Evolutionary conservation across 1,140 invertebrate species (phyloP).

Genomic region (Heliconius nattereri): DNA sequence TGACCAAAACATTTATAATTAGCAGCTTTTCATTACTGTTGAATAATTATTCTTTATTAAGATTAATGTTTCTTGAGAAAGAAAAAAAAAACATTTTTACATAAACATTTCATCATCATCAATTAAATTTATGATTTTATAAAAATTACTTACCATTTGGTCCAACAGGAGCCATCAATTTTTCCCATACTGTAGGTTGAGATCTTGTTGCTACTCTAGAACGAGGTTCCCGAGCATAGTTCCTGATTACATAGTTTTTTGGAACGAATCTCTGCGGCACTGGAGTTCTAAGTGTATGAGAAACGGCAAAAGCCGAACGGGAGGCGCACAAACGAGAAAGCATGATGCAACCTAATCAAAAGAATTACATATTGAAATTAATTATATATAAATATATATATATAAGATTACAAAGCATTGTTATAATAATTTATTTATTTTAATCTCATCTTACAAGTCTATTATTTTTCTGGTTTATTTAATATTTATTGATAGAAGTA

Average conservation of each 20-base stretch:
- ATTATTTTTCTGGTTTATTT: not conserved
- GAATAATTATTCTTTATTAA: not conserved
- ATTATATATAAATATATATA: too few relatives aligned
- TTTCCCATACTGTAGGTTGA: constrained; percentile 71
- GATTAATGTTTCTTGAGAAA: too few relatives aligned
- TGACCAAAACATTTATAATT: too few relatives aligned
- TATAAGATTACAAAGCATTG: not conserved
- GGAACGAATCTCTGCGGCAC: constrained; percentile 69
- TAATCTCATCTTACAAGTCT: not conserved
- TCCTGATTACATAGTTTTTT: constrained; percentile 71
- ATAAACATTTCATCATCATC: too few relatives aligned
- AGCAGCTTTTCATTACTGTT: not conserved
- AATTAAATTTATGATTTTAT: too few relatives aligned
- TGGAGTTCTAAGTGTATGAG: constrained; percentile 64
- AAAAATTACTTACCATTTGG: constrained; percentile 65
- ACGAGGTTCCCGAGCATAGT: constrained; percentile 73
- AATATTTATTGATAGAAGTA: not conserved
- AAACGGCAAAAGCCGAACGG: constrained; percentile 60
- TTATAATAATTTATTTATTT: not conserved
- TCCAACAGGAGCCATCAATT: constrained; percentile 77
- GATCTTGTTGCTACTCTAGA: constrained; percentile 57
- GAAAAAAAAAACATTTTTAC: too few relatives aligned
- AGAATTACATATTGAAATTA: not conserved
- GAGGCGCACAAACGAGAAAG: constrained; percentile 71
- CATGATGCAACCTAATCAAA: constrained; percentile 65